These are phyloP conservation scores for Dichetophora obliterata DNA, from an alignment of 2,888 invertebrate genomes.

Conservation along the genomic window DNA sequence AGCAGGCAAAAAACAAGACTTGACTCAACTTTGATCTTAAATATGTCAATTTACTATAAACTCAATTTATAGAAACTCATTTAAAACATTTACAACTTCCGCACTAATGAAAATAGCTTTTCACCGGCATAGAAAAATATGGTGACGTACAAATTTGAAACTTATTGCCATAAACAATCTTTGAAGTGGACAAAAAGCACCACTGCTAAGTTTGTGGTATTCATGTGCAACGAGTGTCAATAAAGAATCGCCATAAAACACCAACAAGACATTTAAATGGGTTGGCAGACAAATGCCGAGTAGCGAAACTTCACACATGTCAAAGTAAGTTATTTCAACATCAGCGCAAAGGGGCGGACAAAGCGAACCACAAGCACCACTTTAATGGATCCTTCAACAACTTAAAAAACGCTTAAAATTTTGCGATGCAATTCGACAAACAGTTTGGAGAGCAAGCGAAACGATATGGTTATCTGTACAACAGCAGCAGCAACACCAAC, in stretches of 20 bases:
- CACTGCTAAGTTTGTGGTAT: not conserved
- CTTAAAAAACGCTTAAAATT: slow-evolving; percentile 47
- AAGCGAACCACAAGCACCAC: slow-evolving; percentile 36
- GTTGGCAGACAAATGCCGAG: not conserved
- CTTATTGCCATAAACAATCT: slow-evolving; percentile 7
- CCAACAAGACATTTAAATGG: not conserved
- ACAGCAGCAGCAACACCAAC: not conserved
- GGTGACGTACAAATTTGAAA: not conserved
- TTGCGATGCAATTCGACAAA: not conserved
- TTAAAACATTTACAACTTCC: too few relatives aligned
- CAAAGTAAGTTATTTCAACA: slow-evolving; percentile 22
- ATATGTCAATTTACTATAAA: too few relatives aligned
- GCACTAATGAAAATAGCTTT: too few relatives aligned
- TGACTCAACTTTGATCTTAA: too few relatives aligned
- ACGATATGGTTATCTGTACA: not conserved
- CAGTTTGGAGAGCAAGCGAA: not conserved
- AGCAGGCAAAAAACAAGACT: too few relatives aligned
- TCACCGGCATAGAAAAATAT: too few relatives aligned
- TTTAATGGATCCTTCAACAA: slow-evolving; percentile 50
- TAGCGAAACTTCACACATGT: slow-evolving; percentile 17
- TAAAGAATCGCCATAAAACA: slow-evolving; percentile 18
- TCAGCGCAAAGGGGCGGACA: not conserved
- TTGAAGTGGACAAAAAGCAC: not conserved
- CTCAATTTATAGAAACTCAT: too few relatives aligned
- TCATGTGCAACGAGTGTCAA: slow-evolving; percentile 12